Evolutionary conservation across 2,888 invertebrate species (phyloP), one percentile per base, ranked within the genome.

Genomic region (Sarcophaga rosellei): DNA sequence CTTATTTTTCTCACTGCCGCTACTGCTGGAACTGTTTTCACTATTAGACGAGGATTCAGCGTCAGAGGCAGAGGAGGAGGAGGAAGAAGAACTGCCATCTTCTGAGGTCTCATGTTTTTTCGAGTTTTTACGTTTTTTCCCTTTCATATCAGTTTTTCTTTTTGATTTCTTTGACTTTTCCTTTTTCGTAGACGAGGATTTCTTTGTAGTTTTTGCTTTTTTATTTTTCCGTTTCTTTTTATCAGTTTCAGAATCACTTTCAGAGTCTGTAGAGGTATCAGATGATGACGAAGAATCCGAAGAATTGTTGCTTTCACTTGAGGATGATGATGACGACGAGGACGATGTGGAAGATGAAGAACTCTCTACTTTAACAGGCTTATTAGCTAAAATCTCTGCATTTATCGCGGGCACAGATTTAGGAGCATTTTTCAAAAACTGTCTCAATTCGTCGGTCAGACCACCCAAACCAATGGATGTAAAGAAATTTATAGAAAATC

Each of bases 401-500:
- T 93, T 90, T 88, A 92, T 89, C 84, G 92, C 91, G 0, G 93
- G 92, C 47, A 93, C 92, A 3, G 89, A 86, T 87, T 93, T 93
- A 4, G 93, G 93, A 0, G 93, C 93, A 86, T 90, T 92, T 88
- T 98, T 98, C 88, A 98, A 94, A 94, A 98, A 98, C 90, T 98
- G 97, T 83, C 98, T 94, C 63, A 98, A 93, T 90, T 98, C 98
- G 93, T 98, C 98, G 0, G 99, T 99, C 2, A 99, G 94, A 1
- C 99, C 99, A 81, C 99, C 99, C 78, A 99, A 95, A 89, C 99
- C 99, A 91, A 99, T 99, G 0, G 98, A 97, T 0, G 99, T 99
- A 93, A 99, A 99, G 94, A 99, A 99, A 92, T 99, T 99, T 73
- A 99, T 99, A 0, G 99, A 97, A 94, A 99, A 99, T 90, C 99